phyloP scores from a whole-genome alignment of 1,140 invertebrate species.

The Drosophila parabipectinata region DNA sequence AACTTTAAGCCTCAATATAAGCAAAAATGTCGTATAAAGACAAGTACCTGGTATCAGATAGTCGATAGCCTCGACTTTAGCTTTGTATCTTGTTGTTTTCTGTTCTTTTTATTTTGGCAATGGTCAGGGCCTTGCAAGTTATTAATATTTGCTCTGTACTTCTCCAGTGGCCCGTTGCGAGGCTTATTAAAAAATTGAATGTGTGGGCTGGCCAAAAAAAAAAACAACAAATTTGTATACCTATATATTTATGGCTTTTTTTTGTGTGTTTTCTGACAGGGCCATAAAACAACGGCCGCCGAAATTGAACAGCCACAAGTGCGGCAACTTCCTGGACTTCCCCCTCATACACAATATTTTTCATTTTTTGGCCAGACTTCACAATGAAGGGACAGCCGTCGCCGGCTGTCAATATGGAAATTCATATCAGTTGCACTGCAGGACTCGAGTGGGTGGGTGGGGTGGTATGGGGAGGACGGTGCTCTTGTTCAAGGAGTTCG shows the following conservation, averaged over 20 bases:
- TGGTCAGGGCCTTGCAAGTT: constrained; percentile 76
- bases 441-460: background rate
- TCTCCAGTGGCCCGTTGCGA: constrained; percentile 48
- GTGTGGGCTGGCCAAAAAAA: constrained; percentile 56
- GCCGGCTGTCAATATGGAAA: constrained; percentile 81
- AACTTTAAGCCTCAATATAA: background rate
- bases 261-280: constrained; percentile 7
- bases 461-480: background rate
- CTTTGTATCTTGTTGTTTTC: constrained; percentile 26
- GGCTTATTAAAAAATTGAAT: constrained; percentile 76
- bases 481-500: no score
- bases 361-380: constrained; percentile 6
- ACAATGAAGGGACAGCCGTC: constrained; percentile 55
- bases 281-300: constrained; percentile 75
- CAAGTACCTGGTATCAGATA: constrained; percentile 4
- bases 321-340: constrained; percentile 25
- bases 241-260: constrained; percentile 6
- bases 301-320: constrained; percentile 70
- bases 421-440: constrained; percentile 72
- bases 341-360: background rate
- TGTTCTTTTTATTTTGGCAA: constrained; percentile 31
- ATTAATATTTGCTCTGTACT: constrained; percentile 82
- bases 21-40: background rate
- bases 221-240: constrained; percentile 9
- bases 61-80: background rate